These are phyloP conservation scores for Tadarida brasiliensis DNA, from an alignment of 2,797 vertebrate genomes.

Conservation along the genomic window DNA sequence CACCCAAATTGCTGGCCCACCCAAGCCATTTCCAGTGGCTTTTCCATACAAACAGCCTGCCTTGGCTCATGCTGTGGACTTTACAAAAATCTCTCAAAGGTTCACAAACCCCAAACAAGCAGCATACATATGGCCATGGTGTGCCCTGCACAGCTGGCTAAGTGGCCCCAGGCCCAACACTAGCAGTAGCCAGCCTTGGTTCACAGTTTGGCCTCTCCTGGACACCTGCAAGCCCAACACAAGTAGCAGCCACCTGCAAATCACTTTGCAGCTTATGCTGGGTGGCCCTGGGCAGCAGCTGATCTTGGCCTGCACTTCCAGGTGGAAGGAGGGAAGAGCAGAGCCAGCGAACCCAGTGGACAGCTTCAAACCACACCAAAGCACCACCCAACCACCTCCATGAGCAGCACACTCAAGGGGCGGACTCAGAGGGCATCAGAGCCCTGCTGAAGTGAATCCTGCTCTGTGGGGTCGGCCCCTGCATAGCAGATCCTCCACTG, in stretches of 20 bases:
- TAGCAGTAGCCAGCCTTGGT: background rate
- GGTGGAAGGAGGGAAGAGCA: background rate
- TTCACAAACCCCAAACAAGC: background rate
- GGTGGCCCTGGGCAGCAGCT: background rate
- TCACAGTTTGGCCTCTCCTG: background rate
- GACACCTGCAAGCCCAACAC: background rate
- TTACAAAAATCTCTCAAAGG: background rate
- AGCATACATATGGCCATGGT: background rate
- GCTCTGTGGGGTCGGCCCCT: background rate
- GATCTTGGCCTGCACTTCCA: background rate
- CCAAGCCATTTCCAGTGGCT: background rate
- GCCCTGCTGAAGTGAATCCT: background rate
- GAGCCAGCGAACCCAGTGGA: background rate
- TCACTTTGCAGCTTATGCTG: background rate
- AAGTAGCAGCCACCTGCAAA: background rate
- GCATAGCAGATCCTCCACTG: background rate
- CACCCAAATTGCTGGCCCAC: background rate
- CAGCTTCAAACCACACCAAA: background rate
- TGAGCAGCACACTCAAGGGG: background rate
- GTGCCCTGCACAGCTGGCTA: background rate
- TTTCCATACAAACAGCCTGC: background rate
- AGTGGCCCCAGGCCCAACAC: background rate
- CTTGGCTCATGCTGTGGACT: background rate
- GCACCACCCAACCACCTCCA: background rate
- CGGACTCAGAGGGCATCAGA: background rate